Evolutionary conservation across 2,888 invertebrate species (phyloP), one percentile per base, ranked within the genome.

Genomic region (Ectemnius lituratus): DNA sequence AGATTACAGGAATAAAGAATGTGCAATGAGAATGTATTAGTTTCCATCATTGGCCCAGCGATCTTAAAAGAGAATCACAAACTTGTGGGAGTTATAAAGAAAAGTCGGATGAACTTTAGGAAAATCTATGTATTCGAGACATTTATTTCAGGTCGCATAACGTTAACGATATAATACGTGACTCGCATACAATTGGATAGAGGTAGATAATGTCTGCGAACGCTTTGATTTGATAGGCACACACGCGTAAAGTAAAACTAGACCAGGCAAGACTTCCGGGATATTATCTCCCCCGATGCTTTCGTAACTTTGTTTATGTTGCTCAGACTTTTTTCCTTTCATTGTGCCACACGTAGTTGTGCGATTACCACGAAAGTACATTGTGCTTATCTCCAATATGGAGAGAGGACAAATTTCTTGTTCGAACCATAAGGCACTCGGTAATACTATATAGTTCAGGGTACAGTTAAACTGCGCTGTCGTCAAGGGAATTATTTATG

Each of bases 401-500:
- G 62, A 23, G 23, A 67, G 60, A 61, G 16, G 23, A 56, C n/a
- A n/a, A 8, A 49, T 65, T 45, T 47, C 27, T 56, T 23, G 52
- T 61, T 62, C 16, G 6, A 61, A 66, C 37, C 18, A 18, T 61
- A 73, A 70, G 52, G 71, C 64, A 76, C 64, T 11, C 16, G 14
- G 57, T 28, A 16, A 47, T 14, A 60, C 11, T 67, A 6, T 37
- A 64, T 49, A 18, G 6, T 49, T 59, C 65, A 67, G 67, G n/a
- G 11, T 14, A 62, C 47, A 64, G 68, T 84, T 78, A 87, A 28
- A 88, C 73, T 11, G 78, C 75, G 72, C 86, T 89, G 63, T 90
- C 90, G 46, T 90, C 90, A 70, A 90, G 75, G 1, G 90, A 90
- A 71, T 90, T 88, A 77, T 90, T 87, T 75, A 90, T 90, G 69